phyloP scores from a whole-genome alignment of 2,797 vertebrate species.

The Cynopterus sphinx region DNA sequence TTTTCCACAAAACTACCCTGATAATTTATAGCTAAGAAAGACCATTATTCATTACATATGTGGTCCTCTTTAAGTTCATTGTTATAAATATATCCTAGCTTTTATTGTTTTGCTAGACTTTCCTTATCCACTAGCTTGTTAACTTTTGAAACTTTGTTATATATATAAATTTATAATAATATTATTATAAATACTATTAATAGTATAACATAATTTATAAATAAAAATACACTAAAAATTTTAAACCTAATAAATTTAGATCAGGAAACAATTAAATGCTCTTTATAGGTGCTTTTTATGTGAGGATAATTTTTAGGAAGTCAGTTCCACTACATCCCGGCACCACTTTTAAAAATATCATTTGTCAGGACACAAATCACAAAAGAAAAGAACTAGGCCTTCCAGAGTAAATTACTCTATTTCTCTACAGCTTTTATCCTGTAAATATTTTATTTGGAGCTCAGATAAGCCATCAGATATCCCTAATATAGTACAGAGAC shows the following conservation, averaged over 20 bases:
- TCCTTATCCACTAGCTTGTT: background rate
- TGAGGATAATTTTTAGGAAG: background rate
- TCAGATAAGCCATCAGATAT: constrained; percentile 10
- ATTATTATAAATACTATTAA: background rate
- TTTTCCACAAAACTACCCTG: background rate
- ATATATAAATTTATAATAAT: background rate
- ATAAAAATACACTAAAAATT: background rate
- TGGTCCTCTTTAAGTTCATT: background rate
- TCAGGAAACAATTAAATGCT: background rate
- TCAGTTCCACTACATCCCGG: background rate
- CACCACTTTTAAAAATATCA: constrained; percentile 44
- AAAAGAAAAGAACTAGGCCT: constrained; percentile 9
- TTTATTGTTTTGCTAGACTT: constrained; percentile 16
- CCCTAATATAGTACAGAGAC: background rate
- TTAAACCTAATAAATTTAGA: background rate
- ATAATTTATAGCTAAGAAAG: background rate
- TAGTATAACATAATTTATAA: background rate
- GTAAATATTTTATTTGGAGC: constrained; percentile 37
- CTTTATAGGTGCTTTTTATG: background rate
- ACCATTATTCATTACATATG: background rate
- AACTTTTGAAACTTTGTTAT: constrained; percentile 34
- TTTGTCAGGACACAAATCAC: constrained; percentile 1
- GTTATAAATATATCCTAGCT: background rate
- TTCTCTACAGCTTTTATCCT: constrained; percentile 48
- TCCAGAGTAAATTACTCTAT: constrained; percentile 30